phyloP scores from a whole-genome alignment of 2,113 vertebrate species.

The Megaptera novaeangliae region DNA sequence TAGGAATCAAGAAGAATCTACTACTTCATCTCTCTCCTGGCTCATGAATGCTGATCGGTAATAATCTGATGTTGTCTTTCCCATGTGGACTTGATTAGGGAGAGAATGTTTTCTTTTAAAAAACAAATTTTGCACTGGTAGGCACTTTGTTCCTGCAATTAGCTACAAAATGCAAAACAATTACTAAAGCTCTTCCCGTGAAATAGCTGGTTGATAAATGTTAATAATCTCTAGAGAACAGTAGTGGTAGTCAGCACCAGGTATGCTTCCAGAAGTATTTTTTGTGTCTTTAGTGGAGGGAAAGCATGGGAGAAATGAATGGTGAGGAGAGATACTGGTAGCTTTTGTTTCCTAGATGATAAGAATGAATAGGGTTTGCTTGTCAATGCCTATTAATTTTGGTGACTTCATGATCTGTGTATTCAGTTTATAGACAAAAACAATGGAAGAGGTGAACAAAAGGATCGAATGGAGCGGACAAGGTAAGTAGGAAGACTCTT shows the following conservation, averaged over 20 bases:
- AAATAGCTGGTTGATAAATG: conserved; percentile 52
- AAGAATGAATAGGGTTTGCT: background rate
- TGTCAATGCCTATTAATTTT: background rate
- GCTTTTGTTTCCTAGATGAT: conserved; percentile 26
- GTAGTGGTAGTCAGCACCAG: background rate
- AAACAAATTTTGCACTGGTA: conserved; percentile 26
- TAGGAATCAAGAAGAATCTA: conserved; percentile 63
- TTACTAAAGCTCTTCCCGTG: conserved; percentile 33
- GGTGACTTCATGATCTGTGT: background rate
- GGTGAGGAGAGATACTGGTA: background rate
- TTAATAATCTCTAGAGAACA: conserved; percentile 51
- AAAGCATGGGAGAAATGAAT: background rate
- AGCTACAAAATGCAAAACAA: conserved; percentile 64
- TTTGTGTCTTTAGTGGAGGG: background rate
- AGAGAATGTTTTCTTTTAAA: conserved; percentile 56
- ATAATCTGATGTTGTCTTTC: conserved; percentile 47
- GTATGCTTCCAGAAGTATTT: background rate
- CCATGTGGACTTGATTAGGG: background rate
- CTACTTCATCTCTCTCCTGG: conserved; percentile 40
- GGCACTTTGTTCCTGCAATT: conserved; percentile 51
- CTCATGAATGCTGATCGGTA: conserved; percentile 32
- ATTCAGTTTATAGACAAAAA: background rate
- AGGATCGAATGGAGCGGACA: background rate
- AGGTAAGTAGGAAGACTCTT: background rate
- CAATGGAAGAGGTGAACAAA: background rate